Conservation (phyloP, 2,888 invertebrate genomes). For the Phengaris arion region DNA sequence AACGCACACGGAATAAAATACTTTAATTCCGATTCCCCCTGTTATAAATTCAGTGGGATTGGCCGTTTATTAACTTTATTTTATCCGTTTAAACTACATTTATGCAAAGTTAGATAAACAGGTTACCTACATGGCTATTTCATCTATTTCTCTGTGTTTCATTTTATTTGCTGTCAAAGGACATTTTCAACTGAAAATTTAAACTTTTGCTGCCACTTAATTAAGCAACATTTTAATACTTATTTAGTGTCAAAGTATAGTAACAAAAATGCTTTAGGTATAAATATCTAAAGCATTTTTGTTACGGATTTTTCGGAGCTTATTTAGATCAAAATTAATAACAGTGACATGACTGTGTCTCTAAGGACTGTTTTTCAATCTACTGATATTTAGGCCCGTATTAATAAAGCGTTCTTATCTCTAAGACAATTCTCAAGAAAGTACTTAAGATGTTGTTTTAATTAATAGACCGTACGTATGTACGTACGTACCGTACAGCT, state of each 20-base stretch:
- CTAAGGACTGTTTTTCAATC: not conserved
- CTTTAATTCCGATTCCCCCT: constrained; percentile 32
- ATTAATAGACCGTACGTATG: no score
- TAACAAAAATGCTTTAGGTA: no score
- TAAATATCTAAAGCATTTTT: not conserved
- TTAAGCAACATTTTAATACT: no score
- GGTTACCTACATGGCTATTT: not conserved
- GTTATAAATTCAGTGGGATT: constrained; percentile 33
- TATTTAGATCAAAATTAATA: not conserved
- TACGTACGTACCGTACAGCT: no score
- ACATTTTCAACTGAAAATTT: no score
- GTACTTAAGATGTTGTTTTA: no score
- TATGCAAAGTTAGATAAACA: constrained; percentile 6
- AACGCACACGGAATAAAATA: constrained; percentile 28
- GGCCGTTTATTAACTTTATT: constrained; percentile 29
- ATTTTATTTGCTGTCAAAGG: not conserved
- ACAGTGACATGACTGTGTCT: not conserved
- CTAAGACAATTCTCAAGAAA: no score
- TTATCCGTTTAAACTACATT: not conserved
- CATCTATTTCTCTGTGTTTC: not conserved
- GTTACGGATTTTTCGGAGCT: not conserved
- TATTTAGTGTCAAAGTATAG: no score
- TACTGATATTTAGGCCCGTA: no score
- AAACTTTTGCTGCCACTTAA: no score
- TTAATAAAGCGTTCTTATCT: no score